Evolutionary conservation across 2,888 invertebrate species (phyloP).

Genomic region (Plebejus melissa): DNA sequence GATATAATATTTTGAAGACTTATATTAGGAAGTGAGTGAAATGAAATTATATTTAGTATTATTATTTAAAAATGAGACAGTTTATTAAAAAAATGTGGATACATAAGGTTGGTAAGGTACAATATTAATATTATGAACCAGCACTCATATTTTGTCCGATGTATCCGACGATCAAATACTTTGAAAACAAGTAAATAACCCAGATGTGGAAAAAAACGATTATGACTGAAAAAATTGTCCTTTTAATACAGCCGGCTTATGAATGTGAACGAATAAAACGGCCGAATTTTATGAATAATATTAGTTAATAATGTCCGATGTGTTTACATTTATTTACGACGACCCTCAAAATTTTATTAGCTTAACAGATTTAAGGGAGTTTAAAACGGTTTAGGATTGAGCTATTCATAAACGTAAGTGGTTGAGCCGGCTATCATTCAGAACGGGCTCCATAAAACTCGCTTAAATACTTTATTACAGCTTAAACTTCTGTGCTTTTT

Average conservation of each 20-base stretch:
- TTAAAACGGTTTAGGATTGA: conserved; percentile 37
- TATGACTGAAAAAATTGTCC: background rate
- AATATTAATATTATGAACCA: no score
- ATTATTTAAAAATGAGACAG: no score
- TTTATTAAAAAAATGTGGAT: no score
- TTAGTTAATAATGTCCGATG: background rate
- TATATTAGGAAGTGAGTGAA: no score
- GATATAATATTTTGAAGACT: no score
- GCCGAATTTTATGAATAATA: conserved; percentile 3
- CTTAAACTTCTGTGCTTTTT: conserved; percentile 71
- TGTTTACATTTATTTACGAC: conserved; percentile 15
- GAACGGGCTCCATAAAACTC: conserved; percentile 69
- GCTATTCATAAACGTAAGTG: conserved; percentile 60
- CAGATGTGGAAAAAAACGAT: background rate
- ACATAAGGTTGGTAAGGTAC: no score
- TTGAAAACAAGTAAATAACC: background rate
- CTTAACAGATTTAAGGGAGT: conserved; percentile 32
- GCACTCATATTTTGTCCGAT: background rate
- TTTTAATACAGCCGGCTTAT: background rate
- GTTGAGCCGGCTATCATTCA: conserved; percentile 66
- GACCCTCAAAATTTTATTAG: conserved; percentile 30
- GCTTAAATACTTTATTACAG: conserved; percentile 73
- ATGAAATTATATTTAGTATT: no score
- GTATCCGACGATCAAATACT: background rate
- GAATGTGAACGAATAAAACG: background rate